Evolutionary conservation across 1,140 invertebrate genomes (phyloP).

Genomic region (Gerris buenoi): DNA sequence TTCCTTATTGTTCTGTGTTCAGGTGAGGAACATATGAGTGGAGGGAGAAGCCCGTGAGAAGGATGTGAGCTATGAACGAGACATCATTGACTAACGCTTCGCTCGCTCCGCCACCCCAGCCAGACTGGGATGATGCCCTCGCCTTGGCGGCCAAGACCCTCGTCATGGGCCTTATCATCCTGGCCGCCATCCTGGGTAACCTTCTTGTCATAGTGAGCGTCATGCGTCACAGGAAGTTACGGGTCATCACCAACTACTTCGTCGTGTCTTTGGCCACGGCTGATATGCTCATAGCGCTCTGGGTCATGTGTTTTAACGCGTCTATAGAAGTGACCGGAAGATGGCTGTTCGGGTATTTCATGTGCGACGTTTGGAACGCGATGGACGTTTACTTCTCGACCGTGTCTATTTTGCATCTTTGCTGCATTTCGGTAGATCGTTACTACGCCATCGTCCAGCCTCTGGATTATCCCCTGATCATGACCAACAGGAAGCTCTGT

Average conservation of each 20-base stretch:
- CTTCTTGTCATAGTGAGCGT: constrained; percentile 74
- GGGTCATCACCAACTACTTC: constrained; percentile 89
- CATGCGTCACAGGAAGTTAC: constrained; percentile 66
- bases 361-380: constrained; percentile 92
- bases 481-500: constrained; percentile 59
- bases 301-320: constrained; percentile 89
- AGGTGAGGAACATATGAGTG: too few relatives aligned
- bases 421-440: constrained; percentile 51
- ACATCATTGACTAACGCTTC: neutral
- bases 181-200: constrained; percentile 73
- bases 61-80: neutral
- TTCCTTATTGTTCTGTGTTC: too few relatives aligned
- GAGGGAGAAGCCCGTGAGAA: neutral
- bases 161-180: constrained; percentile 68
- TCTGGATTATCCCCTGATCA: constrained; percentile 73
- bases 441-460: constrained; percentile 83
- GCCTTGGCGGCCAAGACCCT: constrained; percentile 45
- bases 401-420: constrained; percentile 78
- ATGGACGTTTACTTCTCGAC: constrained; percentile 91
- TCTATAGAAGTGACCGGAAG: constrained; percentile 61
- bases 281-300: constrained; percentile 79
- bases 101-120: neutral
- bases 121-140: neutral
- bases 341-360: constrained; percentile 79
- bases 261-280: constrained; percentile 80